These are phyloP conservation scores for Batillaria attramentaria DNA, from an alignment of 1,140 invertebrate genomes.

Conservation along the genomic window DNA sequence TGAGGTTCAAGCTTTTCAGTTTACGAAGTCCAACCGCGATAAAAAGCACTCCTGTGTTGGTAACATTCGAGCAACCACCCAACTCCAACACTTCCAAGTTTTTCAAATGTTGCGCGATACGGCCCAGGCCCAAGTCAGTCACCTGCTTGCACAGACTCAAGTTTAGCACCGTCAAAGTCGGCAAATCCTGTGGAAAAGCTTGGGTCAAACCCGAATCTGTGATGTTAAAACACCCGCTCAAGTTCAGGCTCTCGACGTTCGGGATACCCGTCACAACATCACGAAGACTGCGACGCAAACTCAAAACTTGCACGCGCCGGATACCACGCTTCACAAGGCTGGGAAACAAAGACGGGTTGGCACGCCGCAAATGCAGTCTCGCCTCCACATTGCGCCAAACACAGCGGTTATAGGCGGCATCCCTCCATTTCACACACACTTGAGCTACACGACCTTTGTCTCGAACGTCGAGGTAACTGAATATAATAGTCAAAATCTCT, in stretches of 20 bases:
- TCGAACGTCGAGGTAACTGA: conserved; percentile 88
- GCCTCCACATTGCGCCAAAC: conserved; percentile 95
- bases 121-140: conserved; percentile 86
- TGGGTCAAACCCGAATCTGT: conserved; percentile 86
- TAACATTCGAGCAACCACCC: conserved; percentile 92
- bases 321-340: conserved; percentile 91
- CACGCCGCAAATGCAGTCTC: conserved; percentile 86
- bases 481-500: conserved; percentile 92
- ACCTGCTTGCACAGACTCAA: conserved; percentile 95
- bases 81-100: conserved; percentile 90
- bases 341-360: conserved; percentile 85
- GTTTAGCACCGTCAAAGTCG: conserved; percentile 85
- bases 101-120: conserved; percentile 88
- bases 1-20: conserved; percentile 85
- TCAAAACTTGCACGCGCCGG: conserved; percentile 89
- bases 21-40: conserved; percentile 90
- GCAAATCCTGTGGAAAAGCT: conserved; percentile 83
- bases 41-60: conserved; percentile 86
- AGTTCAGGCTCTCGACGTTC: conserved; percentile 87
- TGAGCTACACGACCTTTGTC: conserved; percentile 92
- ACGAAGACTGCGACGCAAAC: conserved; percentile 84
- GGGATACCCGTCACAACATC: conserved; percentile 90
- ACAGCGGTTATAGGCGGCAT: conserved; percentile 88
- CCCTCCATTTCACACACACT: conserved; percentile 90
- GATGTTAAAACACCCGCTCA: conserved; percentile 94